These are phyloP conservation scores for Callimorpha dominula DNA, from an alignment of 2,888 invertebrate species.

Conservation along the genomic window DNA sequence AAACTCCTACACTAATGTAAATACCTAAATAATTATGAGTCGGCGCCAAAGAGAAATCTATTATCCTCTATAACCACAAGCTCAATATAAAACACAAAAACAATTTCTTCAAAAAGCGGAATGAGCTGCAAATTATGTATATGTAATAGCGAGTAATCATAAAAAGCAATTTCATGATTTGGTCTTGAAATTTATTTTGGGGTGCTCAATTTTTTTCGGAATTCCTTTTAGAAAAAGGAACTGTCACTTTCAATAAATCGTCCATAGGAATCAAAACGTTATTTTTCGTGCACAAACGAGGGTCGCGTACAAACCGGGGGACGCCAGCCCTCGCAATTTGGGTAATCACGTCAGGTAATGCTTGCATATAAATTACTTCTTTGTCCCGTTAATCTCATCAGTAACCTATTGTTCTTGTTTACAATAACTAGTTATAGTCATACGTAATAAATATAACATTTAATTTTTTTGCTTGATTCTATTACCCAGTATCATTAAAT, in stretches of 20 bases:
- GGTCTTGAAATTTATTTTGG: slow-evolving; percentile 50
- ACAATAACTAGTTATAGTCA: slow-evolving; percentile 6
- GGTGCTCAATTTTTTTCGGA: slow-evolving; percentile 58
- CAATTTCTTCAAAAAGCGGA: background rate
- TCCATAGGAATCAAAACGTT: slow-evolving; percentile 71
- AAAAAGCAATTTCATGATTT: slow-evolving; percentile 38
- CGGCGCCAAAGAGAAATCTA: background rate
- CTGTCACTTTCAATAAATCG: slow-evolving; percentile 73
- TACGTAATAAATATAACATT: too few relatives aligned
- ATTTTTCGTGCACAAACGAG: slow-evolving; percentile 69
- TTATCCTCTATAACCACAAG: background rate
- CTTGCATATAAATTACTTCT: slow-evolving; percentile 83
- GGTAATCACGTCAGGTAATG: slow-evolving; percentile 81
- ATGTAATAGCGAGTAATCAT: slow-evolving; percentile 22
- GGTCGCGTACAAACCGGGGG: slow-evolving; percentile 58
- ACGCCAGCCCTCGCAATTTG: slow-evolving; percentile 68
- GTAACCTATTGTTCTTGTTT: slow-evolving; percentile 66
- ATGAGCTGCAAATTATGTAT: slow-evolving; percentile 13
- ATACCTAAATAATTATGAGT: too few relatives aligned
- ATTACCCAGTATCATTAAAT: too few relatives aligned
- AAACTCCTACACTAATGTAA: too few relatives aligned
- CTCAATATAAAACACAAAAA: background rate
- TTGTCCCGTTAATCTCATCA: slow-evolving; percentile 75
- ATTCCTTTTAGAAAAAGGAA: slow-evolving; percentile 53
- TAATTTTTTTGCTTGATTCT: too few relatives aligned